Percentiles rank a stretch among this genome's conserved stretches.
phyloP scores from a whole-genome alignment of 2,888 invertebrate species.

The Agrotis ipsilon region DNA sequence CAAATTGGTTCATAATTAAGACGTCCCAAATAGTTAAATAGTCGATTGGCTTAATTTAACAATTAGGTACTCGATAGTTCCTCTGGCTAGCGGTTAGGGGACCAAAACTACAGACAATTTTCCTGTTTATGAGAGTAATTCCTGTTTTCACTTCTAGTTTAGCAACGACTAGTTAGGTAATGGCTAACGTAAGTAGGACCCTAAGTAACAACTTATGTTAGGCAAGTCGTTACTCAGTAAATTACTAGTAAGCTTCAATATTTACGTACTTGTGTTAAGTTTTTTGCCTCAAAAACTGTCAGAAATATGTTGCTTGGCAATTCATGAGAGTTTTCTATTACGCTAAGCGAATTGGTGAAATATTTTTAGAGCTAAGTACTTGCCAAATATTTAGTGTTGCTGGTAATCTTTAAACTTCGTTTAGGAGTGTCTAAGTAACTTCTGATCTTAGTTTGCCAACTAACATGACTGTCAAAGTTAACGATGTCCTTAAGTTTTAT shows the following conservation, averaged over 20 bases:
- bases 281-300: not conserved
- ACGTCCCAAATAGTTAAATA: conserved; percentile 61
- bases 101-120: conserved; percentile 31
- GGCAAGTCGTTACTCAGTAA: not conserved
- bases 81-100: conserved; percentile 44
- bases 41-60: conserved; percentile 65
- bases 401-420: conserved; percentile 25
- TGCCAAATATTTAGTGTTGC: not conserved
- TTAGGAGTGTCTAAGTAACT: conserved; percentile 43
- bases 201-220: not conserved
- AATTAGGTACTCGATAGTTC: conserved; percentile 54
- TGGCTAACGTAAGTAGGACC: not conserved
- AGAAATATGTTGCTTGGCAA: not conserved
- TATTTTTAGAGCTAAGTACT: too few species aligned
- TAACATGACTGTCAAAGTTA: conserved; percentile 51
- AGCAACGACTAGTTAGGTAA: not conserved
- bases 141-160: not conserved
- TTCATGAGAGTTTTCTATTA: too few species aligned
- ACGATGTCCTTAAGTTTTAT: conserved; percentile 53
- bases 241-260: not conserved
- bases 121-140: conserved; percentile 42
- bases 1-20: conserved; percentile 64
- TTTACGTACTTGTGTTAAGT: not conserved
- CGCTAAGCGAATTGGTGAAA: too few species aligned
- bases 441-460: conserved; percentile 60